Base-by-base conservation (phyloP, 2,888 invertebrate genomes). In the Chromoteleia sp. region DNA sequence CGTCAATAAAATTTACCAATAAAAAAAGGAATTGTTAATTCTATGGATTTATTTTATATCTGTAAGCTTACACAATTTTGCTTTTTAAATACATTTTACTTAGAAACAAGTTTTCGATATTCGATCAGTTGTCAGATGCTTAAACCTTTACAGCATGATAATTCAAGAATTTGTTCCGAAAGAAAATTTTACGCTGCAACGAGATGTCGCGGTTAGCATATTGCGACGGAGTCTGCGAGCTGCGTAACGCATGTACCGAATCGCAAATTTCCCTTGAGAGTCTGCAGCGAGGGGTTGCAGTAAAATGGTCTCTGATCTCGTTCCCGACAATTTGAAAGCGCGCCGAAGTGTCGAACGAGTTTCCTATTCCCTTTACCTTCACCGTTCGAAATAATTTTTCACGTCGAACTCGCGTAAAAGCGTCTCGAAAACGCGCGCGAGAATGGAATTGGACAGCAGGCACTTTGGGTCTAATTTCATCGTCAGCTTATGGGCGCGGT, bases 181-280 rank as follows among this genome's bases (percentile, higher is more conserved):
- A 48, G 21, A 70, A 48, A 36, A 48, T 70, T 58, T 21, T 0
- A 56, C 19, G 14, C 19, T 41, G 21, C 54, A 63, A 12, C 33
- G 52, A 21, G 33, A 41, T 56, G 17, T 56, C 33, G 39, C 33
- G 25, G 56, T 3, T 41, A 50, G 52, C 68, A 59, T 76, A 76
- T 50, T 76, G 21, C 43, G 54, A 52, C 48, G 30, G 41, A 63
- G 56, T 65, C 59, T 67, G 50, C n/a, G 41, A 36, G 21, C 48
- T 41, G 41, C 54, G 63, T 75, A 59, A 65, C 59, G 71, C 59
- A 36, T 36, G 65, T 59, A 54, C 70, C 48, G 58, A 77, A 70
- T 70, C 19, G 48, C 74, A 63, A 75, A 70, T 80, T 68, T 75
- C 80, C 63, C 61, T 54, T 12, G 80, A 67, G 73, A 70, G 61